A percentile compares a stretch with the other conserved stretches of the same genome.
These are phyloP conservation scores for Cotesia congregata DNA, from an alignment of 2,888 invertebrate genomes.

Conservation along the genomic window DNA sequence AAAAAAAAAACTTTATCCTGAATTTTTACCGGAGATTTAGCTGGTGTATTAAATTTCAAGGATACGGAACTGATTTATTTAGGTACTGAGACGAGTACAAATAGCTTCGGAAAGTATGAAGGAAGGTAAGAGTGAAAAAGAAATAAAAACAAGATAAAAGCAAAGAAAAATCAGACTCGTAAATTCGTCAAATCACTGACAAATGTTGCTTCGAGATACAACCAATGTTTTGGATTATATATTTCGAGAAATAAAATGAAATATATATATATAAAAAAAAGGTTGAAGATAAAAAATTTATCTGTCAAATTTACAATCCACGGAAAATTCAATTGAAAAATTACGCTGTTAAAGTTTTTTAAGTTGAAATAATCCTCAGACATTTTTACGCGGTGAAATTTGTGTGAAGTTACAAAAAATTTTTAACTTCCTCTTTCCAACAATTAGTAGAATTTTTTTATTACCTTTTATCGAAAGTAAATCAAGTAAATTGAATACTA, in stretches of 20 bases:
- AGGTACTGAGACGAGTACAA: slow-evolving; percentile 42
- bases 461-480: neutral
- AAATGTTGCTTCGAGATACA: slow-evolving; percentile 50
- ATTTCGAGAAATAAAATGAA: neutral
- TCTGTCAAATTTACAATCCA: slow-evolving; percentile 25
- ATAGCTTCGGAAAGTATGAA: slow-evolving; percentile 37
- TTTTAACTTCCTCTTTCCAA: no score
- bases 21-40: slow-evolving; percentile 52
- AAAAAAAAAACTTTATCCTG: slow-evolving; percentile 36
- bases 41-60: slow-evolving; percentile 57
- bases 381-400: no score
- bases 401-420: no score
- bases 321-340: neutral
- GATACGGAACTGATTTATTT: slow-evolving; percentile 55
- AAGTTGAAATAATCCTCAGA: no score
- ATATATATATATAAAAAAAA: neutral
- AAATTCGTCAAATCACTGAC: slow-evolving; percentile 60
- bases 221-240: slow-evolving; percentile 11
- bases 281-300: neutral
- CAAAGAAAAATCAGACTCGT: slow-evolving; percentile 51
- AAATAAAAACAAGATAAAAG: slow-evolving; percentile 43
- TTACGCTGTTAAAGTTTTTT: neutral
- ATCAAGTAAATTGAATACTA: neutral
- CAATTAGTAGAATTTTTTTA: no score
- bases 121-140: slow-evolving; percentile 37